Percentiles rank a stretch among this genome's conserved stretches.
phyloP scores from a whole-genome alignment of 2,113 vertebrate genomes.

The Hassar affinis region DNA sequence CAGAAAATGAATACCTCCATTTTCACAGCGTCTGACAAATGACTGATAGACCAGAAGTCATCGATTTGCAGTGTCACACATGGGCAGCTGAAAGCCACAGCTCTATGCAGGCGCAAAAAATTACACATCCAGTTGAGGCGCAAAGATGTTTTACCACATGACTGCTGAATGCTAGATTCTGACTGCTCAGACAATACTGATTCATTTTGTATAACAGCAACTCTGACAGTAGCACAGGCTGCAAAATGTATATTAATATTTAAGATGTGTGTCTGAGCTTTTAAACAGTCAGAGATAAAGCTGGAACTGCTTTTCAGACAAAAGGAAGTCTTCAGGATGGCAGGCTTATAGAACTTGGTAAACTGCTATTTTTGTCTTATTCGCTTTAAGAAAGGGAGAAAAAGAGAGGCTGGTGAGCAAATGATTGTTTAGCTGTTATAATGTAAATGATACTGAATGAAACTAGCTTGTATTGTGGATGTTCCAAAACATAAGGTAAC shows the following conservation, averaged over 20 bases:
- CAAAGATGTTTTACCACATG: not conserved
- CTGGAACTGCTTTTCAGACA: not conserved
- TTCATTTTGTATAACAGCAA: not conserved
- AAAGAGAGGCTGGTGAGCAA: not conserved
- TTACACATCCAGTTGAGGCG: not conserved
- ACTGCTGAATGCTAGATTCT: not conserved
- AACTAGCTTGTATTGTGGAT: not conserved
- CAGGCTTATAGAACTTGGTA: not conserved
- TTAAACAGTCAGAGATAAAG: not conserved
- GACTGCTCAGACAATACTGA: not conserved
- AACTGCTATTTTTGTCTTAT: not conserved
- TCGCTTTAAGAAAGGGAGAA: not conserved
- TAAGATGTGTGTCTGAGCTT: not conserved
- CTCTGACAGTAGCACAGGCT: not conserved
- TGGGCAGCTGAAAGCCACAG: not conserved
- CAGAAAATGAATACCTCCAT: not conserved
- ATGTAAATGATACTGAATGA: not conserved
- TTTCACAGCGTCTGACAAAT: not conserved
- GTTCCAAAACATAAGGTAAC: not conserved
- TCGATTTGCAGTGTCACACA: not conserved
- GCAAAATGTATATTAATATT: not conserved
- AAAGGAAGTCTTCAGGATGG: not conserved
- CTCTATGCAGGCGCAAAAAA: not conserved
- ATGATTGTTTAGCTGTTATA: not conserved
- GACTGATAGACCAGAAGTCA: not conserved